Evolutionary conservation across 2,888 invertebrate genomes (phyloP).

Genomic region (Nomada ferruginata): DNA sequence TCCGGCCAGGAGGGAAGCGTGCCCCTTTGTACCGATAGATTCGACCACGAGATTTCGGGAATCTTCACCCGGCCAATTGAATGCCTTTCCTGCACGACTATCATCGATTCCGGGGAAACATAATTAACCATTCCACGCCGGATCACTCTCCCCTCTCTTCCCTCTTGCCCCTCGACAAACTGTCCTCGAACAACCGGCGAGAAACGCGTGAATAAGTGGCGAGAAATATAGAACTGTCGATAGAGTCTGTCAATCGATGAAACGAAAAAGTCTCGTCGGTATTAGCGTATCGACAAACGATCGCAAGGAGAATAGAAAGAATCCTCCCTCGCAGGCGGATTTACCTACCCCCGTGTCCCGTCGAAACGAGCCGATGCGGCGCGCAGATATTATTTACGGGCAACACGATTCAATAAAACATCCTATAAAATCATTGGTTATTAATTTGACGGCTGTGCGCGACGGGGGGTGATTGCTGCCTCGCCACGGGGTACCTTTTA

Average conservation of each 20-base stretch:
- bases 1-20: slow-evolving; percentile 33
- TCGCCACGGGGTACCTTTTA: slow-evolving; percentile 73
- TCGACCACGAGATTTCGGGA: slow-evolving; percentile 52
- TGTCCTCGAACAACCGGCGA: no score
- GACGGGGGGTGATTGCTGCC: slow-evolving; percentile 78
- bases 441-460: slow-evolving; percentile 82
- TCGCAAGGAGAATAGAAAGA: background rate
- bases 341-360: slow-evolving; percentile 19
- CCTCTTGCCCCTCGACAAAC: no score
- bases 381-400: slow-evolving; percentile 77
- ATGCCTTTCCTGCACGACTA: slow-evolving; percentile 31
- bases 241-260: no score
- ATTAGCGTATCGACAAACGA: background rate
- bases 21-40: slow-evolving; percentile 57
- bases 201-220: background rate
- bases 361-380: slow-evolving; percentile 67
- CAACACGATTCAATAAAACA: slow-evolving; percentile 81
- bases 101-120: slow-evolving; percentile 23
- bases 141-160: background rate
- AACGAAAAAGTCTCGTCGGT: background rate
- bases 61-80: slow-evolving; percentile 38
- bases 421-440: slow-evolving; percentile 83
- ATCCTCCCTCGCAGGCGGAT: slow-evolving; percentile 16
- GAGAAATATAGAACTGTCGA: no score
- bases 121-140: slow-evolving; percentile 31